Conservation (phyloP, 1,140 invertebrate genomes). For the Triops cancriformis region DNA sequence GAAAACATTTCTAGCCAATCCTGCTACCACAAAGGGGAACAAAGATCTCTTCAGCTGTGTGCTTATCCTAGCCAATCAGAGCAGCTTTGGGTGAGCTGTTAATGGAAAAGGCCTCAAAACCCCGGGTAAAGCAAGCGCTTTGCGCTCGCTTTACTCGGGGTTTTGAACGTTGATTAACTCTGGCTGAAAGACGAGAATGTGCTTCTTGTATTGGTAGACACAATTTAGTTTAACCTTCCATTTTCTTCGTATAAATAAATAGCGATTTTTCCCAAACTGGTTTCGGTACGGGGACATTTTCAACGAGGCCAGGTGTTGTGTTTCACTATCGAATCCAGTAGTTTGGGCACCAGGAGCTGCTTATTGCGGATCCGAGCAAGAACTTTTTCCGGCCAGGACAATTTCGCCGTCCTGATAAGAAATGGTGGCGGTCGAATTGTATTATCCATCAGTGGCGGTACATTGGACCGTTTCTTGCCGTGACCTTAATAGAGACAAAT, state of each 20-base stretch:
- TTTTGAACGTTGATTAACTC: not conserved
- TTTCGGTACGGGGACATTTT: not conserved
- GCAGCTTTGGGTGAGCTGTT: not conserved
- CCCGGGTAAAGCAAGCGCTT: not conserved
- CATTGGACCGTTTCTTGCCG: not conserved
- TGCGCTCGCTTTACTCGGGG: too few relatives aligned
- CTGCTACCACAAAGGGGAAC: not conserved
- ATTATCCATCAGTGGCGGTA: not conserved
- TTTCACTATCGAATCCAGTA: not conserved
- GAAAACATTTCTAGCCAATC: not conserved
- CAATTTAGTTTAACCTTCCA: not conserved
- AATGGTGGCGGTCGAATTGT: not conserved
- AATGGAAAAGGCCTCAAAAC: not conserved
- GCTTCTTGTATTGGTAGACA: not conserved
- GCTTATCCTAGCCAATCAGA: not conserved
- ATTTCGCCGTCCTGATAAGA: not conserved
- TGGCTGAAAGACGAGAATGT: not conserved
- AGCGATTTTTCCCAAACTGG: too few relatives aligned
- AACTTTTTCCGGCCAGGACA: not conserved
- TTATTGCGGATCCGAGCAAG: not conserved
- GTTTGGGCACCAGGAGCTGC: not conserved
- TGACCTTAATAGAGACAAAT: slow-evolving; percentile 3
- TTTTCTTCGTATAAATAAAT: not conserved
- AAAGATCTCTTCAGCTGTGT: not conserved
- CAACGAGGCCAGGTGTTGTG: not conserved